Base-by-base conservation (phyloP, 2,888 invertebrate genomes). In the Drosophila cyrtoloma region DNA sequence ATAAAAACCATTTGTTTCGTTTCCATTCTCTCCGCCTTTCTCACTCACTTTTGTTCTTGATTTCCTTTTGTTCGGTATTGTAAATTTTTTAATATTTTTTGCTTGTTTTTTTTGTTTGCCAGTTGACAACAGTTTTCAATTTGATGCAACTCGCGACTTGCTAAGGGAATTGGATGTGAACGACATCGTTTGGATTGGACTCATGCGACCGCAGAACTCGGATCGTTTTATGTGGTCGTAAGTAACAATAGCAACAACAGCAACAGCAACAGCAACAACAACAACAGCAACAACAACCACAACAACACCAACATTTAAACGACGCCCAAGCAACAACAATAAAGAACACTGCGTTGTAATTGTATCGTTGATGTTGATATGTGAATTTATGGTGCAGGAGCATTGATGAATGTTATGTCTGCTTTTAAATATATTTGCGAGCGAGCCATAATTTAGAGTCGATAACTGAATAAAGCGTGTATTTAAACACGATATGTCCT, bases 181-280 rank as follows among this genome's bases (percentile, higher is more conserved):
- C 51, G 96, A 96, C 91, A 96, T 96, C 63, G 96, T 97, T 73
- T 97, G 97, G 97, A 96, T 97, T 85, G 97, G 97, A 71, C 94
- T 97, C 79, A 96, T 96, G 89, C 95, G 96, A 85, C 95, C 95
- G 87, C 95, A 95, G 87, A 95, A 96, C 67, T 96, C 96, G 82
- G 95, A 96, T 67, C 95, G 95, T 78, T 97, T 96, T 91, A 95
- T 95, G 85, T 97, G 97, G 97, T 96, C 96, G 97, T 97, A 94
- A 95, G 96, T 95, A 91, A 75, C 26, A 67, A n/a, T 44, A 71
- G n/a, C 10, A 72, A 32, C 61, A 65, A 37, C 58, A 59, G 28
- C 50, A 65, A 52, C 68, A 70, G 53, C 68, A 22, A 22, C 22
- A 22, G 1, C 22, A 22, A 22, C 22, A n/a, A n/a, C n/a, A 66